phyloP scores from a whole-genome alignment of 2,113 vertebrate genomes.

The Herpetotheres cachinnans region DNA sequence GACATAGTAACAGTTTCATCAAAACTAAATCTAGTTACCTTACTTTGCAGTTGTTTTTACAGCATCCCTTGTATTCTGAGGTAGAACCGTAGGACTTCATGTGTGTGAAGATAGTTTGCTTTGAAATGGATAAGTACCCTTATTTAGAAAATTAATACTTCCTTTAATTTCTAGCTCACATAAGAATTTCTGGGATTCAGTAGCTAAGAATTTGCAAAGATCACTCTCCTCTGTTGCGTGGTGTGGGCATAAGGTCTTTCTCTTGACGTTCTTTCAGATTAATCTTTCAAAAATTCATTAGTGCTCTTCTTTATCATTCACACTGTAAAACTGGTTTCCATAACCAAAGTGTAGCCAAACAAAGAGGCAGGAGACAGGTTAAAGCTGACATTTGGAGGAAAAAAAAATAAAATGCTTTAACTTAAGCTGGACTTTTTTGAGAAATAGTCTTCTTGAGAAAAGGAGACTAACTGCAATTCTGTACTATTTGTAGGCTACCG shows the following conservation, averaged over 20 bases:
- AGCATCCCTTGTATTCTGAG: not conserved
- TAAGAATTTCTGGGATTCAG: not conserved
- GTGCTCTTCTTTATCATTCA: not conserved
- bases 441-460: not conserved
- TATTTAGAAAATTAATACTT: not conserved
- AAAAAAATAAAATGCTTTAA: not conserved
- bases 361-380: not conserved
- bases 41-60: not conserved
- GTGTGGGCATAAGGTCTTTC: not conserved
- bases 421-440: not conserved
- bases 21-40: not conserved
- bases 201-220: not conserved
- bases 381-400: not conserved
- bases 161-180: not conserved
- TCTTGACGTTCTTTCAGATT: not conserved
- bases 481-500: not conserved
- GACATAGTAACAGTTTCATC: not conserved
- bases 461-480: not conserved
- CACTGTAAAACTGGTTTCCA: not conserved
- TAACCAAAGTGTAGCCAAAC: not conserved
- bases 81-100: not conserved
- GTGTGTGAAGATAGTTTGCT: not conserved
- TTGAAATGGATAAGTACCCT: not conserved
- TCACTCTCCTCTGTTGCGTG: not conserved
- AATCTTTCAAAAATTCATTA: not conserved